Evolutionary conservation across 2,888 invertebrate species (phyloP), one percentile per base, ranked within the genome.

Genomic region (Diachrysia chrysitis): DNA sequence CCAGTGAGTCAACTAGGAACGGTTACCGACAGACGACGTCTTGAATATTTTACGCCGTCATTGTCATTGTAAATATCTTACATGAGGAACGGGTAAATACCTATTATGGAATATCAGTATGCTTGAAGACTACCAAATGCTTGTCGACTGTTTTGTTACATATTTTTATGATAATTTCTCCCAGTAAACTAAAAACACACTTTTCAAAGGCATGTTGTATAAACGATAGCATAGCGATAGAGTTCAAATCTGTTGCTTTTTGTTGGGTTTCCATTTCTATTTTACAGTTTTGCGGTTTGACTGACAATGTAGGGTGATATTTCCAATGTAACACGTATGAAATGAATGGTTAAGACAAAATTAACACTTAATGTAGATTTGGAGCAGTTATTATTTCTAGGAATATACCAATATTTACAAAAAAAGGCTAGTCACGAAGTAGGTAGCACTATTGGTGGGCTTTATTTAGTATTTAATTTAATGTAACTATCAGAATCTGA

Each of bases 401-500:
- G 63, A n/a, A 71, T 35, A 66, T 17, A 54, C 54, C 66, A 71
- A 71, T 76, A 66, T 76, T 76, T 60, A 25, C 10, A 0, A 0
- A 51, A 54, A 25, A 42, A 66, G 58, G 14, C 17, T 32, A 63
- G 17, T 19, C 2, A 16, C 14, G 19, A 56, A 16, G 37, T 29
- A 63, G n/a, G n/a, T 35, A 3, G n/a, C 7, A 21, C 35, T 16
- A 37, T 16, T 19, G 21, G 21, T 19, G 58, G 35, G 35, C 32
- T 14, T 35, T 53, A 21, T 58, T 57, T 60, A 48, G 1, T 32
- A 32, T 32, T 32, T 32, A 10, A 32, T 32, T 32, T 16, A 16
- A 35, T 9, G 54, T 19, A n/a, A n/a, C 12, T 12, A n/a, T n/a
- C n/a, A n/a, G 16, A 42, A 42, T 42, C 42, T 42, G 7, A n/a